Evolutionary conservation across 2,113 vertebrate species (phyloP).

Genomic region (Vulpes vulpes): DNA sequence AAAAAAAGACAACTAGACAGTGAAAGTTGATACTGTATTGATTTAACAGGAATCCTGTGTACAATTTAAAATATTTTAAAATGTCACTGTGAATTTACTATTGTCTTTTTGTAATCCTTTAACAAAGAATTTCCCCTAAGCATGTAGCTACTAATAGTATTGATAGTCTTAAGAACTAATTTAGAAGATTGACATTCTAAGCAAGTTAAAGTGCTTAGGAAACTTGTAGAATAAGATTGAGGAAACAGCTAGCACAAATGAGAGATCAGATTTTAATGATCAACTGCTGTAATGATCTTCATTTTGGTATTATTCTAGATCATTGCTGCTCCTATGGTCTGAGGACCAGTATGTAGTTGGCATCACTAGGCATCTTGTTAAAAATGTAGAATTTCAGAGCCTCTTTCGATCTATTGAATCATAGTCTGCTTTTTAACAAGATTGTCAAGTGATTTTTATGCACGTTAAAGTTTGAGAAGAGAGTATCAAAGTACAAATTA

Average conservation of each 20-base stretch:
- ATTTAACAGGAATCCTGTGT: slow-evolving; percentile 54
- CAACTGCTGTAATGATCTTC: not conserved
- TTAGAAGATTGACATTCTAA: slow-evolving; percentile 55
- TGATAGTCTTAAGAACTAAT: slow-evolving; percentile 62
- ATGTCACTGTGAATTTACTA: slow-evolving; percentile 64
- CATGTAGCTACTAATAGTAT: slow-evolving; percentile 58
- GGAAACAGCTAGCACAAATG: slow-evolving; percentile 40
- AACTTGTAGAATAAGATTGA: slow-evolving; percentile 53
- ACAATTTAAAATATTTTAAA: slow-evolving; percentile 60
- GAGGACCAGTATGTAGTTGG: not conserved
- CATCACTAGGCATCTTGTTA: slow-evolving; percentile 56
- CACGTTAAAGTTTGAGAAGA: slow-evolving; percentile 41
- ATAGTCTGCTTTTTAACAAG: slow-evolving; percentile 53
- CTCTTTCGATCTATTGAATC: not conserved
- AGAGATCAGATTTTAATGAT: slow-evolving; percentile 51
- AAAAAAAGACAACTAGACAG: not conserved
- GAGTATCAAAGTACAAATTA: slow-evolving; percentile 49
- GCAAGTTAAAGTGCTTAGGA: slow-evolving; percentile 54
- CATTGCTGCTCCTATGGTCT: slow-evolving; percentile 32
- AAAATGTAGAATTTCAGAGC: slow-evolving; percentile 44
- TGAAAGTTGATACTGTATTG: slow-evolving; percentile 58
- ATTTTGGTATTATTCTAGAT: slow-evolving; percentile 48
- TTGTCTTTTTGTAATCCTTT: slow-evolving; percentile 58
- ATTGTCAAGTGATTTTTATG: slow-evolving; percentile 23
- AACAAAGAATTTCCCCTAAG: slow-evolving; percentile 40